Evolutionary conservation across 2,113 vertebrate genomes (phyloP), one percentile per base, ranked within the genome.

Genomic region (Chionodraco myersi): DNA sequence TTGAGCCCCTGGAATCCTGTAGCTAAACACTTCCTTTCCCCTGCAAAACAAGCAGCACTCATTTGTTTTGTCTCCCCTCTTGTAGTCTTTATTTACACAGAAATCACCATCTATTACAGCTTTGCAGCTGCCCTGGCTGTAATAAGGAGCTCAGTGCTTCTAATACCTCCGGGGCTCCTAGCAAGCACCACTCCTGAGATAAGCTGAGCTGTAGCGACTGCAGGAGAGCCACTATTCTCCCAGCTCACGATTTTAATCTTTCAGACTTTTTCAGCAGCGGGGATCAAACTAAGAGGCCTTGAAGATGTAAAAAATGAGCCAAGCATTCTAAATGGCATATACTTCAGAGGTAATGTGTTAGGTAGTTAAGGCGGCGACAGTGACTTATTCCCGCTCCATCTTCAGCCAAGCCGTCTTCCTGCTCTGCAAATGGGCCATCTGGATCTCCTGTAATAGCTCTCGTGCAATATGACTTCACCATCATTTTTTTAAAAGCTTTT

Each of bases 351-450:
- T 93, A 90, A 92, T 90, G 89, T 86, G 90, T 90, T 86, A 91
- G 89, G 89, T 90, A 88, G 87, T 90, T 92, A 92, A 90, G 86
- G 75, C 75, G 45, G 48, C 51, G 91, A 92, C 90, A 92, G 82
- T 91, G 92, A 94, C 83, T 75, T 88, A 94, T 92, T 86, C 78
- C 84, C 52, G 74, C 67, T 75, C 79, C 18, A 74, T 79, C 77
- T 85, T 88, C 75, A 65, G 74, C 79, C 74, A 72, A 87, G 72
- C 75, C 65, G 34, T 58, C 73, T 75, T 72, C 70, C 69, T 12
- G 60, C 83, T n/a, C 83, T 41, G 83, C 75, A 89, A 93, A 91
- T 92, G 90, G 91, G 87, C 92, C 93, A 94, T 94, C 92, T 94
- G 93, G 84, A 85, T 77, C 5, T 74, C 82, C 86, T 86, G 87